phyloP scores from a whole-genome alignment of 2,888 invertebrate species.

The Aphodius granarius region DNA sequence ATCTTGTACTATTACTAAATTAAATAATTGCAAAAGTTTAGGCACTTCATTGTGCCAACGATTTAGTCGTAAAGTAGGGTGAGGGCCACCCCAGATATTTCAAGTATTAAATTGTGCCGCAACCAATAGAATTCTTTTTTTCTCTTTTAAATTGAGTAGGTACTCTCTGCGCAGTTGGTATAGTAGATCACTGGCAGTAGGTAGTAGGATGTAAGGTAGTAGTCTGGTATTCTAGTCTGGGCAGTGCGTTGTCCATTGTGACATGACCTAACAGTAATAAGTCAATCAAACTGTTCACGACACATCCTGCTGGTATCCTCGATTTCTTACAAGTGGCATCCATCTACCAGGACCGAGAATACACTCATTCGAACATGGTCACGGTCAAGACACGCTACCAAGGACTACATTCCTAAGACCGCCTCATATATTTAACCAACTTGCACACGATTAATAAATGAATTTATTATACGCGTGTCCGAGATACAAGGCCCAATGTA shows the following conservation, averaged over 20 bases:
- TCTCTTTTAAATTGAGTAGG: too few species aligned
- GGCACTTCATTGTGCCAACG: too few species aligned
- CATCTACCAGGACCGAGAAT: neutral
- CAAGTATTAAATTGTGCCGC: too few species aligned
- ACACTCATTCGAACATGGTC: neutral
- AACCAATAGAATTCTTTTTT: too few species aligned
- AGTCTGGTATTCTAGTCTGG: neutral
- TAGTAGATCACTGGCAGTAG: too few species aligned
- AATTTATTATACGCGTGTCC: neutral
- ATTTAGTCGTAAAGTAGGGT: too few species aligned
- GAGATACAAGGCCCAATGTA: neutral
- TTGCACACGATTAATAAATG: neutral
- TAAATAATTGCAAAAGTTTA: too few species aligned
- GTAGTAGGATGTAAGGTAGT: too few species aligned
- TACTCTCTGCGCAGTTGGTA: too few species aligned
- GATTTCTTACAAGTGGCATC: slow-evolving; percentile 26
- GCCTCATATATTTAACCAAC: neutral
- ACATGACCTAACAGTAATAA: slow-evolving; percentile 39
- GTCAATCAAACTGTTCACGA: slow-evolving; percentile 45
- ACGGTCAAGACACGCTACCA: neutral
- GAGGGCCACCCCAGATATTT: too few species aligned
- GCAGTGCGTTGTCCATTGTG: slow-evolving; percentile 28
- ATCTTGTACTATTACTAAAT: too few species aligned
- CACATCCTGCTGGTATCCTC: slow-evolving; percentile 43
- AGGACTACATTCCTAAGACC: neutral